Base-by-base conservation (phyloP, 2,888 invertebrate genomes). In the Cosmia pyralina region DNA sequence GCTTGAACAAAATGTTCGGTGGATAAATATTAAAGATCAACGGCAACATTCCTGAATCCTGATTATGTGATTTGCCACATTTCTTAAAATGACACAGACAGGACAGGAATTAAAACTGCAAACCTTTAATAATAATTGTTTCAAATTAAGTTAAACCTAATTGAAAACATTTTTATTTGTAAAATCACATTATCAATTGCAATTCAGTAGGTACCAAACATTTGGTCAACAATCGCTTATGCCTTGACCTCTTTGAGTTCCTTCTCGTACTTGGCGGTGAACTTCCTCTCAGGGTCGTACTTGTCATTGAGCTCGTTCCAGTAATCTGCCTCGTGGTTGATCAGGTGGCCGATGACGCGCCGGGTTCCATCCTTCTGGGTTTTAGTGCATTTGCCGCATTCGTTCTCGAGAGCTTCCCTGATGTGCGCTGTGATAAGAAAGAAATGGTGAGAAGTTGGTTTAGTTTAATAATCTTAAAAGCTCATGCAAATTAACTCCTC, bases 271-370 rank as follows among this genome's bases (percentile, higher is more conserved):
- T 91, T 91, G 10, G 76, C 81, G 17, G 88, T 84, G 87, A 89
- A 96, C 50, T 92, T 90, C 41, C 81, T 89, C 0, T 89, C 81
- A 1, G 95, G 94, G 75, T 96, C 96, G 81, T 92, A 96, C 65
- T 94, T 95, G 44, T 73, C 88, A 38, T 85, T 85, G 19, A 96
- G 90, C 69, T 94, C 82, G 1, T 84, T 77, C 95, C 95, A 96
- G 84, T 78, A 89, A 0, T 90, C 92, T 94, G 76, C 73, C 69
- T 93, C 90, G 19, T 93, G 58, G 79, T 93, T 91, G 82, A 92
- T 91, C 52, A 94, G 82, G 77, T 92, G 88, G 0, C 63, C 70
- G 71, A 94, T 91, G 17, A 94, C 92, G 1, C 78, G 84, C 0
- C 88, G 82, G 13, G 90, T 88, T 0, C 90, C 91, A 0, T 82